Evolutionary conservation across 2,888 invertebrate genomes (phyloP).

Genomic region (Acronicta psi): DNA sequence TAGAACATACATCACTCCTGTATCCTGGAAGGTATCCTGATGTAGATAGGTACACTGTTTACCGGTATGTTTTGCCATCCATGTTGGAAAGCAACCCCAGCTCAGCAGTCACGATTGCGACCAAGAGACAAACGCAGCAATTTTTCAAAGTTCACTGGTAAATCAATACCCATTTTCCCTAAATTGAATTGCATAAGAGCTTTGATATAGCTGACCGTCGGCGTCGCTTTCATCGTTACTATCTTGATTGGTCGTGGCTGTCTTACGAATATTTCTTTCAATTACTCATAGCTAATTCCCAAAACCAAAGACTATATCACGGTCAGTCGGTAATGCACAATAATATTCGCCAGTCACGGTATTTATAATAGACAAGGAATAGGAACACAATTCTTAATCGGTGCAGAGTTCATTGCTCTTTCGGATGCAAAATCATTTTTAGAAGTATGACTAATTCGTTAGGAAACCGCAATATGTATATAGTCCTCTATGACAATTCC

Average conservation of each 20-base stretch:
- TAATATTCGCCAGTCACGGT: conserved; percentile 54
- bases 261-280: conserved; percentile 6
- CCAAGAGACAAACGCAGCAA: too few species aligned
- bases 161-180: conserved; percentile 12
- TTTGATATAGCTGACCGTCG: too few species aligned
- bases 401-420: conserved; percentile 65
- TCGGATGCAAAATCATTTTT: conserved; percentile 62
- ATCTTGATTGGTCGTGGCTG: conserved; percentile 8
- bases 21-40: conserved; percentile 17
- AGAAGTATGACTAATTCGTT: conserved; percentile 73
- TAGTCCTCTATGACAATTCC: conserved; percentile 52
- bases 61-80: too few species aligned
- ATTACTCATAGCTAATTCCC: conserved; percentile 12
- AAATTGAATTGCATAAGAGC: conserved; percentile 17
- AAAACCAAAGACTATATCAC: conserved; percentile 16
- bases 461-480: conserved; percentile 59
- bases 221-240: conserved; percentile 8
- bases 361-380: conserved; percentile 51
- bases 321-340: conserved; percentile 22
- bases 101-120: too few species aligned
- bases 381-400: conserved; percentile 49
- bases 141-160: too few species aligned
- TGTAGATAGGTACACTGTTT: too few species aligned
- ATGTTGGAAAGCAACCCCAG: too few species aligned
- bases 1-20: too few species aligned